Conservation (phyloP, 1,140 invertebrate species). For the Pseudomyrmex gracilis region DNA sequence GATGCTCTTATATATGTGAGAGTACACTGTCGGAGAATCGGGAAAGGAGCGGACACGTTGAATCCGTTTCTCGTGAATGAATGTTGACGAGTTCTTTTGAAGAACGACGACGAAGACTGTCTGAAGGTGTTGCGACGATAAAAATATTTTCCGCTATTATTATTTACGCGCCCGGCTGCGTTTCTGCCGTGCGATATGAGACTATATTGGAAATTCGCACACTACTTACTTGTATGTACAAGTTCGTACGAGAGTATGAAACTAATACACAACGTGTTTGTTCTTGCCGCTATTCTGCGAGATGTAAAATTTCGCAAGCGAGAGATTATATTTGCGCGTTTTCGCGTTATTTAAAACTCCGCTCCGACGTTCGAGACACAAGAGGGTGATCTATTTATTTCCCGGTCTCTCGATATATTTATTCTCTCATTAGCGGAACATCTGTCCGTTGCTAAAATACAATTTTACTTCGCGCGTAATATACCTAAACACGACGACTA, state of each 20-base stretch:
- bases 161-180: not conserved
- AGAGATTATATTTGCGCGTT: not conserved
- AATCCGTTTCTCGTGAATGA: not conserved
- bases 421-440: slow-evolving; percentile 31
- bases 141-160: slow-evolving; percentile 11
- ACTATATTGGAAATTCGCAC: not conserved
- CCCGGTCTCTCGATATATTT: not conserved
- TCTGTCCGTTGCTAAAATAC: slow-evolving; percentile 4
- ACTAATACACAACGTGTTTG: not conserved
- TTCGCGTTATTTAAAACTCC: no score
- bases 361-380: not conserved
- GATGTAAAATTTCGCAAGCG: not conserved
- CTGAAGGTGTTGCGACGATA: slow-evolving; percentile 15
- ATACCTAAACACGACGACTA: slow-evolving; percentile 26
- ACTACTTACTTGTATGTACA: not conserved
- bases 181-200: not conserved
- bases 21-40: slow-evolving; percentile 38
- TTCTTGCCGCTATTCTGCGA: not conserved
- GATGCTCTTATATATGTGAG: slow-evolving; percentile 65
- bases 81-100: slow-evolving; percentile 59
- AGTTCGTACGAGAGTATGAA: not conserved
- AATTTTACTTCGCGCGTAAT: not conserved
- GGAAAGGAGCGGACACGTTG: not conserved
- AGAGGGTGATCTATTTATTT: not conserved
- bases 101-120: slow-evolving; percentile 32